These are phyloP conservation scores for Stomatorhinus walkeri DNA, from an alignment of 2,797 vertebrate species.

Conservation along the genomic window DNA sequence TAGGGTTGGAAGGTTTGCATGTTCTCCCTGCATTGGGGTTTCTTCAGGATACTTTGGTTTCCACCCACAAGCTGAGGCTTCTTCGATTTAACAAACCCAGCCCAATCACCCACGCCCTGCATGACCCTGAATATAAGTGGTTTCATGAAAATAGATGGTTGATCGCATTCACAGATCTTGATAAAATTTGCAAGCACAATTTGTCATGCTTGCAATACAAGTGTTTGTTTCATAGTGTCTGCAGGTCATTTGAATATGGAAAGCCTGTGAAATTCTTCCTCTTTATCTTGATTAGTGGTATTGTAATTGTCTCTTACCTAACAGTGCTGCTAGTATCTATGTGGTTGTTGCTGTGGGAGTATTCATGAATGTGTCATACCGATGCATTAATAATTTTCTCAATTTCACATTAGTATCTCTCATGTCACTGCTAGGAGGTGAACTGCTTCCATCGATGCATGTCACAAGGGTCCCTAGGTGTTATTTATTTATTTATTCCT, in stretches of 20 bases:
- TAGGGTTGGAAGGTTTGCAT: no score
- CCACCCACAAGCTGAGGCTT: background rate
- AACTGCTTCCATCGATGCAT: background rate
- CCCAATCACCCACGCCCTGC: no score
- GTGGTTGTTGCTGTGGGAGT: background rate
- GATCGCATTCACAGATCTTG: background rate
- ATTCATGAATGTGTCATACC: constrained; percentile 5
- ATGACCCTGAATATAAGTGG: background rate
- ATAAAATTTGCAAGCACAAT: background rate
- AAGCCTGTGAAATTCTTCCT: background rate
- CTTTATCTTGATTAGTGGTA: constrained; percentile 11
- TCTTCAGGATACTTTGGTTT: no score
- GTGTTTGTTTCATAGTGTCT: constrained; percentile 14
- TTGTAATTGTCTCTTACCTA: constrained; percentile 20
- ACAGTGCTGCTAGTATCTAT: background rate
- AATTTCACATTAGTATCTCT: constrained; percentile 11
- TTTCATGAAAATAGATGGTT: background rate
- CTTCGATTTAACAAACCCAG: background rate
- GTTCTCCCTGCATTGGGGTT: no score
- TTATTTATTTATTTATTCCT: background rate
- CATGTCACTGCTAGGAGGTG: constrained; percentile 6
- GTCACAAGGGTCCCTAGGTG: background rate
- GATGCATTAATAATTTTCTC: constrained; percentile 18
- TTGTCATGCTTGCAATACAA: background rate
- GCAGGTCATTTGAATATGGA: constrained; percentile 11